Base-by-base conservation (phyloP, 2,888 invertebrate genomes). In the Drosophila demipolita region DNA sequence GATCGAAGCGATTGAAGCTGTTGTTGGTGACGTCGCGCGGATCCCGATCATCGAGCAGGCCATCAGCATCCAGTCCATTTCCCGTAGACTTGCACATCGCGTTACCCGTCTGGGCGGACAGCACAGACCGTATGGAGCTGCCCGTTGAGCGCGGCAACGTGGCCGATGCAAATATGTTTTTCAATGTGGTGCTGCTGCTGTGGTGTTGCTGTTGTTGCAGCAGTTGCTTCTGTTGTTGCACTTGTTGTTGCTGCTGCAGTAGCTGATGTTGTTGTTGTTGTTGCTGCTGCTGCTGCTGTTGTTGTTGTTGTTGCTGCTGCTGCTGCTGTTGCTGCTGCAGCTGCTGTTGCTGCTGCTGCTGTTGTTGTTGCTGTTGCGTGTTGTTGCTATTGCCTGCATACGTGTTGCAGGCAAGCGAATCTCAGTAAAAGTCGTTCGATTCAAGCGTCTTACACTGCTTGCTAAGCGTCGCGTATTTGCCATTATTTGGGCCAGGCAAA, bases 391-490 rank as follows among this genome's bases (percentile, higher is more conserved):
- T 93, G 93, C 93, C 93, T 93, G 93, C 93, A 93, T 92, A 91
- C 80, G 92, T 85, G 82, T 93, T 94, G 95, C 96, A 93, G 93
- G 93, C 93, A 93, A 93, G 93, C 93, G 93, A 93, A 94, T 96
- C 97, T 97, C 97, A 98, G 97, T 98, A 98, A 94, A 98, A 98
- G 94, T 98, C 98, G 92, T 96, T 97, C 90, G 97, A 96, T 94
- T 98, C 98, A 66, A 98, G 95, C 91, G 98, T 98, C 95, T 98
- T 98, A 96, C 98, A 98, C 94, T 98, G 97, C 94, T 97, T 97
- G 96, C 97, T 97, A 94, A 98, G 95, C 94, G 98, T 98, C 93
- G 97, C 97, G 95, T 97, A 98, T 95, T 98, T 97, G 92, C 96
- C 96, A 94, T 96, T 96, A 94, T 97, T 95, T 86, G 95, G 95